Evolutionary conservation across 2,113 vertebrate genomes (phyloP), one percentile per base, ranked within the genome.

Genomic region (Promerops cafer): DNA sequence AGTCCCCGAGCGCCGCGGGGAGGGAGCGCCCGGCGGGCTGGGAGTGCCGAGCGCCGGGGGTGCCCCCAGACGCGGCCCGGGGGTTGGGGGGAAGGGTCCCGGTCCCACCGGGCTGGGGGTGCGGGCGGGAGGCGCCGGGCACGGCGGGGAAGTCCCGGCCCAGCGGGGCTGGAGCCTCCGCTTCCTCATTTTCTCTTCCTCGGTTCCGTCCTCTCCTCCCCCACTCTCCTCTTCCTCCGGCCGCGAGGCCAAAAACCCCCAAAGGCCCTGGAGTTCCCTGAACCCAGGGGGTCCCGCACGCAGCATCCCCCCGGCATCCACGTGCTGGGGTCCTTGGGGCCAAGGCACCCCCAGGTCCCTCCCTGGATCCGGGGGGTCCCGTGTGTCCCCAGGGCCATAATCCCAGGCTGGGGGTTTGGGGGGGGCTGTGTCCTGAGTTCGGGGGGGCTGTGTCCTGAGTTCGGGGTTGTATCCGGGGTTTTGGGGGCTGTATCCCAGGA

Each of bases 391-490:
- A 17, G 45, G 18, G 50, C 22, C 33, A 0, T 2, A 10, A 40
- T 14, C 40, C 16, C 6, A 0, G 4, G 0, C 1, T 9, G 6
- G n/a, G 49, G n/a, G 1, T 2, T 21, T 44, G 54, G 1, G 8
- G 10, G 39, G 31, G 57, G 37, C 28, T 27, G 33, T 11, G 7
- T 20, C 23, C 30, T 4, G 16, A 19, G 7, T 24, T 33, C n/a
- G 35, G 13, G 28, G 21, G 6, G 8, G 5, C 13, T 13, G 20
- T 12, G 10, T 16, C 30, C 37, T 9, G 24, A 10, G 3, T 11
- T 52, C 8, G 37, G 31, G 54, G 20, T 3, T 40, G 15, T 50
- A 4, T 35, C 20, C 24, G 7, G 3, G 16, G 5, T 17, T 7
- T 33, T 13, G 16, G 45, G 22, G n/a, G 9, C 7, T 24, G 10